Percentiles rank a stretch among this genome's conserved stretches.
These are phyloP conservation scores for Psammodynastes pulverulentus DNA, from an alignment of 2,113 vertebrate species.

Conservation along the genomic window DNA sequence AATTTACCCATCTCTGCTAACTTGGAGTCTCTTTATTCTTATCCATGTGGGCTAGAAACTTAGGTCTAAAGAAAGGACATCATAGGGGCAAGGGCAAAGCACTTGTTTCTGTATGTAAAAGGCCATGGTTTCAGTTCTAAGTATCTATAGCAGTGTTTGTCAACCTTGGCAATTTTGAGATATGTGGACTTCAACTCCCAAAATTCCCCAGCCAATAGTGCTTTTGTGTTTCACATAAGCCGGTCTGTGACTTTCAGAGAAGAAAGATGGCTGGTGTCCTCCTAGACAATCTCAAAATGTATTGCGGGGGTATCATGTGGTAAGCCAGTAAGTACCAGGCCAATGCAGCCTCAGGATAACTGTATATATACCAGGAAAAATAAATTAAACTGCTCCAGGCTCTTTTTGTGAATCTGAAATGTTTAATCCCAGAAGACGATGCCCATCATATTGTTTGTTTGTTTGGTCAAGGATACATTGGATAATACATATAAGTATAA, in stretches of 20 bases:
- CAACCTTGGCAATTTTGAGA: not conserved
- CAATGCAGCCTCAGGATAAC: not conserved
- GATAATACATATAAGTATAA: too few species aligned
- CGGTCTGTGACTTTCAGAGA: too few species aligned
- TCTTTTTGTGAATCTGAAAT: not conserved
- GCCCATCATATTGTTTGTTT: not conserved
- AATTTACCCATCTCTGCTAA: not conserved
- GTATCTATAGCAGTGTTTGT: not conserved
- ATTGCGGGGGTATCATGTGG: not conserved
- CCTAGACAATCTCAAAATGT: not conserved
- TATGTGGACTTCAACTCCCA: not conserved
- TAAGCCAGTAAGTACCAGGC: not conserved
- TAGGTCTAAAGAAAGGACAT: not conserved
- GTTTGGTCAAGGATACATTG: too few species aligned
- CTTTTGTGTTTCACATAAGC: not conserved
- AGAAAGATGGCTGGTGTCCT: not conserved
- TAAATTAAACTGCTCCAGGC: not conserved
- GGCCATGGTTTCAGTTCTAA: not conserved
- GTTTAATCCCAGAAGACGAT: not conserved
- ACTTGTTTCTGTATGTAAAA: not conserved
- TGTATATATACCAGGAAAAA: not conserved
- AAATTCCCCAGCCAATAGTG: not conserved
- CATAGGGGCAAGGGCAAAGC: not conserved
- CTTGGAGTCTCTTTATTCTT: not conserved
- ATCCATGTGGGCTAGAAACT: not conserved